Evolutionary conservation across 2,797 vertebrate genomes (phyloP), one percentile per base, ranked within the genome.

Genomic region (Ficedula albicollis): DNA sequence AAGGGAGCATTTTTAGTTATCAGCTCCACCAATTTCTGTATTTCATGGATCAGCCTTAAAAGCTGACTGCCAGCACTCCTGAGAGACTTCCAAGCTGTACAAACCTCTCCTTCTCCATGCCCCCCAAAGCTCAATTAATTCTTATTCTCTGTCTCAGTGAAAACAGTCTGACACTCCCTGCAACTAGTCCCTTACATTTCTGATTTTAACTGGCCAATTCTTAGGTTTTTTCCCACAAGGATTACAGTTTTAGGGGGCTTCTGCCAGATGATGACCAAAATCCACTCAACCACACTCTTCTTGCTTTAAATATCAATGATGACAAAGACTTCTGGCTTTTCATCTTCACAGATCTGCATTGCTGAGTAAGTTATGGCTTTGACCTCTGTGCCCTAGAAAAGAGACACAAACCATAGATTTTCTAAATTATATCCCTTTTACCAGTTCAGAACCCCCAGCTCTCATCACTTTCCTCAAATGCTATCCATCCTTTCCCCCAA

Each of bases 291-390:
- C 60, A 84, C 21, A 13, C 32, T 36, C 22, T 51, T 55, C 60
- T 76, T 59, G 46, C 59, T 84, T 99, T 98, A 99, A 94, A 99
- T 99, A 96, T 99, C 99, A 89, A 99, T 97, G 72, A 99, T 99
- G 73, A 98, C 98, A 96, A 99, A 99, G 92, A 99, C 99, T 95
- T 99, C 99, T 20, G 99, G 98, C 80, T 99, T 99, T 69, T 99
- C 98, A 5, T 97, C 98, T 58, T 99, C 98, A 23, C 98, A 98
- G 95, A 99, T 98, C 96, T 99, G 99, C 99, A 99, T 99, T 9
- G 99, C 99, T 7, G 99, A 99, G 68, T 99, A 99, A 15, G 99
- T 99, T 95, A 99, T 99, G 43, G 99, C 99, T 97, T 99, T 99
- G 75, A 99, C 99, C 94, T 99, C 99, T 19, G 99, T 99, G 68